Evolutionary conservation across 2,113 vertebrate species (phyloP).

Genomic region (Phainopepla nitens): DNA sequence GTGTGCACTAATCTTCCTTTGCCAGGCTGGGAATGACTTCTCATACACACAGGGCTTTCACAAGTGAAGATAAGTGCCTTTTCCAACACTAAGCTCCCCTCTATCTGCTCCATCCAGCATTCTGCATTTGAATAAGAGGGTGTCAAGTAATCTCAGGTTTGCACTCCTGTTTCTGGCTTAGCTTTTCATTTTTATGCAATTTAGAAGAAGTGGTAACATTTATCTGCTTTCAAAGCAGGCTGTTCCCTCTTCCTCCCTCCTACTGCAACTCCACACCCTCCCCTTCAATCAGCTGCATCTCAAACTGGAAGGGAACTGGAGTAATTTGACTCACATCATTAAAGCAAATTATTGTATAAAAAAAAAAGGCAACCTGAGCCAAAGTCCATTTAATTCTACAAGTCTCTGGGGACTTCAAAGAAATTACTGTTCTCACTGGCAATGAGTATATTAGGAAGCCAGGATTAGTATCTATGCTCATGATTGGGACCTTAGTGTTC

Average conservation of each 20-base stretch:
- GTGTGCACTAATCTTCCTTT: neutral
- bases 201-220: constrained; percentile 9
- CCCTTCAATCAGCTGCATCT: neutral
- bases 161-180: constrained; percentile 5
- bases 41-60: neutral
- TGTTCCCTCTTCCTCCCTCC: neutral
- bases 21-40: neutral
- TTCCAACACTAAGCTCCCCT: constrained; percentile 11
- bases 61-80: constrained; percentile 23
- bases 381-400: neutral
- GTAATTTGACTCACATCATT: neutral
- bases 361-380: neutral
- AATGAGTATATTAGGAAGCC: neutral
- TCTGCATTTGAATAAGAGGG: constrained; percentile 13
- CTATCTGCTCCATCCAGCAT: neutral
- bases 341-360: constrained; percentile 10
- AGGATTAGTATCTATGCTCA: neutral
- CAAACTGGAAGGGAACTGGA: neutral
- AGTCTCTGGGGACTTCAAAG: neutral
- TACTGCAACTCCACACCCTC: neutral
- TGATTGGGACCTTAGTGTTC: neutral
- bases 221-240: constrained; percentile 20
- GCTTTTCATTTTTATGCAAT: constrained; percentile 14
- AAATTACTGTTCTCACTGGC: neutral
- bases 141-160: neutral